phyloP scores from a whole-genome alignment of 1,140 invertebrate genomes.

The Pseudomyrmex pallidus region DNA sequence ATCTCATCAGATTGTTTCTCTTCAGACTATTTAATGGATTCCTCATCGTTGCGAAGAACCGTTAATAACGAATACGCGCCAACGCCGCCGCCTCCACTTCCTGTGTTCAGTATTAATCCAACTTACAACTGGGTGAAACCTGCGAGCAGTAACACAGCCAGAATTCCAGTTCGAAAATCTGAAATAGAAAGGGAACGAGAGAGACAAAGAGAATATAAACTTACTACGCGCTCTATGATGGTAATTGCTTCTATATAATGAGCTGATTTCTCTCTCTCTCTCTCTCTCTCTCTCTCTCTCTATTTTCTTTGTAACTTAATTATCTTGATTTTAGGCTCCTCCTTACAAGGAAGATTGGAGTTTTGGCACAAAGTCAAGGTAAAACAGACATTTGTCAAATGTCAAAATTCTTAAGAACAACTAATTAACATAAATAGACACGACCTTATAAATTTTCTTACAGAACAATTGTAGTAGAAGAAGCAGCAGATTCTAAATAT shows the following conservation, averaged over 20 bases:
- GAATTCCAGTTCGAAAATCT: conserved; percentile 70
- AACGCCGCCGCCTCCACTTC: conserved; percentile 81
- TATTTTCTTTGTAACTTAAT: conserved; percentile 20
- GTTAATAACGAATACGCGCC: conserved; percentile 84
- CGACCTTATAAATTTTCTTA: conserved; percentile 15
- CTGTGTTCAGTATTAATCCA: conserved; percentile 81
- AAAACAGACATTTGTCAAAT: conserved; percentile 18
- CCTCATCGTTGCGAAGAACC: conserved; percentile 79
- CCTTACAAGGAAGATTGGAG: conserved; percentile 79
- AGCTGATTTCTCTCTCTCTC: neutral
- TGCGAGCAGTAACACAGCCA: conserved; percentile 62
- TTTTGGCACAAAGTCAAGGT: conserved; percentile 80
- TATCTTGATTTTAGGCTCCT: conserved; percentile 65
- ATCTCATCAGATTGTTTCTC: conserved; percentile 19
- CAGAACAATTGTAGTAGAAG: conserved; percentile 80
- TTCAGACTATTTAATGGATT: conserved; percentile 80
- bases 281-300: neutral
- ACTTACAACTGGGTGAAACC: conserved; percentile 81
- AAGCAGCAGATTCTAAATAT: conserved; percentile 82
- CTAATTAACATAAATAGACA: neutral
- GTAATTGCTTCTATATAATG: conserved; percentile 59
- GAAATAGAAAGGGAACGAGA: conserved; percentile 77
- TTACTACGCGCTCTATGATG: conserved; percentile 75
- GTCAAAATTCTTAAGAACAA: neutral
- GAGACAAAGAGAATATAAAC: conserved; percentile 79